Base-by-base conservation (phyloP, 1,140 invertebrate species). In the Dendrolimus kikuchii region DNA sequence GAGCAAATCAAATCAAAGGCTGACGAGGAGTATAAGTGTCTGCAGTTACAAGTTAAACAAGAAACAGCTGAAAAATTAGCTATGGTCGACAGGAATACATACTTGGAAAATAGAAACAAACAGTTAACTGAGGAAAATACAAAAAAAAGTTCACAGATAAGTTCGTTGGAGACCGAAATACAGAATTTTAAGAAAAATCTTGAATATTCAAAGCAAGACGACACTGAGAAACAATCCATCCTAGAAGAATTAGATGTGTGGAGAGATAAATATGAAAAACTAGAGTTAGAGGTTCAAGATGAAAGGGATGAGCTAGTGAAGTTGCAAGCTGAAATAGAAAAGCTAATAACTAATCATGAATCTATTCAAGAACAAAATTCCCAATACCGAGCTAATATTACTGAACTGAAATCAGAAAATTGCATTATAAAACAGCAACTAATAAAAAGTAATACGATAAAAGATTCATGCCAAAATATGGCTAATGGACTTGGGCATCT, bases 61-160 rank as follows among this genome's bases (percentile, higher is more conserved):
- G 87, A 88, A 71, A 81, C 75, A 9, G 83, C 82, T 43, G 87
- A 88, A 70, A 88, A 88, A 59, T 65, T 88, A 49, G 86, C 87
- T 45, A 81, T 87, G 64, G 77, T 86, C 59, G 87, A 88, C 64
- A 78, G 87, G 62, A 88, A 88, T 68, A 63, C 57, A 44, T 88
- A 88, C 60, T 67, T 88, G 60, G 81, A 88, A 71, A 80, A 74
- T 48, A 73, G 77, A 53, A 87, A 81, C 59, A 64, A 72, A 49
- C 78, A 86, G 42, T 50, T 88, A 54, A 61, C 66, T 49, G 87
- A 88, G 53, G 83, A 88, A 55, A 86, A 81, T 61, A 44, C 64
- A 6, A 84, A 81, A 60, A 87, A 84, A 63, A 82, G 69, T 64
- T 68, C 71, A 42, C 77, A 88, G 56, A 80, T 87, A 36, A 64